Percentiles rank a stretch among this genome's conserved stretches.
phyloP scores from a whole-genome alignment of 2,113 vertebrate genomes.

The Chloebia gouldiae region DNA sequence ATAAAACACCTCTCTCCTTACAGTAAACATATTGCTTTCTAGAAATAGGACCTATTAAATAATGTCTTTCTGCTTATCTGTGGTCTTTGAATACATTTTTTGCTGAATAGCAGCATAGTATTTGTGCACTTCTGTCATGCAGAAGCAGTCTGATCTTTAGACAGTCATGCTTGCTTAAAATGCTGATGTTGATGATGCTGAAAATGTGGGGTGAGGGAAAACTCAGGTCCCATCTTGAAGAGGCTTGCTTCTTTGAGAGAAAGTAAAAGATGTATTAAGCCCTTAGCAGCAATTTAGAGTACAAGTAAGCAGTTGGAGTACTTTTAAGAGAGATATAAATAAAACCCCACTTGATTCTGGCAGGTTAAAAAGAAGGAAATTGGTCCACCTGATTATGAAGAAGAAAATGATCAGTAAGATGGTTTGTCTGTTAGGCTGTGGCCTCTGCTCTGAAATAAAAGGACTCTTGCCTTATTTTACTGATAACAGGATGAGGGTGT shows the following conservation, averaged over 20 bases:
- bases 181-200: not conserved
- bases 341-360: not conserved
- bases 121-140: not conserved
- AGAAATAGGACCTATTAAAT: not conserved
- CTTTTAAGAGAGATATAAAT: not conserved
- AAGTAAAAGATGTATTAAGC: not conserved
- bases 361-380: not conserved
- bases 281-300: not conserved
- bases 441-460: not conserved
- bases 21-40: not conserved
- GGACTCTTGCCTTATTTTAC: not conserved
- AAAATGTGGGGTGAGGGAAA: not conserved
- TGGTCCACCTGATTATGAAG: not conserved
- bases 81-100: not conserved
- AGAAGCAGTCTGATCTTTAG: conserved; percentile 24
- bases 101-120: not conserved
- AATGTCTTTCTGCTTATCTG: not conserved
- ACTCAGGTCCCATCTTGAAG: not conserved
- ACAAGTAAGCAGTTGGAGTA: not conserved
- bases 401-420: not conserved
- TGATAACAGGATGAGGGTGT: conserved; percentile 17
- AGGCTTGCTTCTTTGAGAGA: not conserved
- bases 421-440: not conserved
- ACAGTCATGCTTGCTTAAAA: not conserved
- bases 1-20: not conserved